Base-by-base conservation (phyloP, 1,140 invertebrate genomes). In the Aphaenogaster ashmeadi region DNA sequence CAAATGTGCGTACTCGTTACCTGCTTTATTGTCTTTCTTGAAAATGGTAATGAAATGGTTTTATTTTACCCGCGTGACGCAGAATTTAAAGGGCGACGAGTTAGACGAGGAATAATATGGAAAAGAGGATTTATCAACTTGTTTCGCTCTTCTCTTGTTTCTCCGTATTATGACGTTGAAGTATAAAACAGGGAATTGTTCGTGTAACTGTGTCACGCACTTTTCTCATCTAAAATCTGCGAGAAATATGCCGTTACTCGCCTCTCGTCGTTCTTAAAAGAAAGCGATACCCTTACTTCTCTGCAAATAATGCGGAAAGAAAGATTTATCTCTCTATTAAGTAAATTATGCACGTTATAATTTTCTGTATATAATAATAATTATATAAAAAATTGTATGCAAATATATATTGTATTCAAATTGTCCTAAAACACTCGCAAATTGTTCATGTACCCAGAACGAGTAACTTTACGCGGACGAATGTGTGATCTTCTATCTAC, bases 1-100 rank as follows among this genome's bases (percentile, higher is more conserved):
- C 27, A 58, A 83, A 47, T 75, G 21, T 60, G 80, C 52, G 50
- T 84, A 21, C 67, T 87, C 36, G 18, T 78, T 80, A 67, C 50
- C 33, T 66, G 13, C 50, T 52, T 44, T 27, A 77, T 69, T 64
- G 33, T n/a, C 11, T 15, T 41, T 27, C 33, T 13, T 33, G 15
- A 52, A 50, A 21, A 71, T 54, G 33, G 44, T 52, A 72, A 66
- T 27, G 27, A 27, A 27, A 27, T 27, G 27, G 27, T 62, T 58
- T 60, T 54, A 27, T 80, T 64, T 27, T 52, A 33, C 58, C 50
- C n/a, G 44, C 56, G 33, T 62, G 64, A 69, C 54, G 44, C 3
- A 66, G 64, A 81, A 75, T 69, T 69, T 62, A 75, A 84, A 56
- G 58, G 52, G 33, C 64, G 52, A 69, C 64, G 71, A 60, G 15